These are phyloP conservation scores for Ptilonorhynchus violaceus DNA, from an alignment of 2,113 vertebrate species.

Conservation along the genomic window DNA sequence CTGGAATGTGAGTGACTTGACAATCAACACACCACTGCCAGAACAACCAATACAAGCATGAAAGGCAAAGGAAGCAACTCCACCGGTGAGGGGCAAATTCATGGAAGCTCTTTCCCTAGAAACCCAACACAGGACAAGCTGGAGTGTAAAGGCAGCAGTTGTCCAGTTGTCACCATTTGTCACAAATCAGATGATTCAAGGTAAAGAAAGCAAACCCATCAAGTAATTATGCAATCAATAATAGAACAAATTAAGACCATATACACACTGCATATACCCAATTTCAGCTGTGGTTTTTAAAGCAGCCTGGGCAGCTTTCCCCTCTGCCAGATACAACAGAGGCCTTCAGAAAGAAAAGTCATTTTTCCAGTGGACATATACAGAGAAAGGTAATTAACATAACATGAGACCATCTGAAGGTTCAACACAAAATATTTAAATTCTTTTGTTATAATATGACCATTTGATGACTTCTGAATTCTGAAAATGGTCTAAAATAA, in stretches of 20 bases:
- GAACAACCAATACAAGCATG: neutral
- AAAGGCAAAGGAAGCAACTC: neutral
- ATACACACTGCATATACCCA: neutral
- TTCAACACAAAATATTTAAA: neutral
- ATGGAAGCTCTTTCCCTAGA: neutral
- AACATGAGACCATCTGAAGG: neutral
- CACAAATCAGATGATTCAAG: neutral
- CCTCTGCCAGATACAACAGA: neutral
- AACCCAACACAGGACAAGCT: neutral
- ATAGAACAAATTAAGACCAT: neutral
- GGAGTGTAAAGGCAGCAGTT: neutral
- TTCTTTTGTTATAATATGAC: neutral
- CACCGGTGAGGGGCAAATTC: neutral
- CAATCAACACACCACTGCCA: neutral
- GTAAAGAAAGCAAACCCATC: neutral
- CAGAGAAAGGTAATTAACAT: neutral
- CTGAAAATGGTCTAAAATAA: neutral
- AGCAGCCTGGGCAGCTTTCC: neutral
- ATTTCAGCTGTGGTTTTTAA: neutral
- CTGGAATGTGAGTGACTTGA: neutral
- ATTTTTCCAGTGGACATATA: neutral
- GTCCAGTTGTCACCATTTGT: neutral
- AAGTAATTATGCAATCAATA: neutral
- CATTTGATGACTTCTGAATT: neutral
- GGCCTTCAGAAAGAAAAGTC: neutral